Percentiles rank a stretch among this genome's conserved stretches.
Conservation (phyloP, 2,113 vertebrate genomes). For the Delphinus delphis region DNA sequence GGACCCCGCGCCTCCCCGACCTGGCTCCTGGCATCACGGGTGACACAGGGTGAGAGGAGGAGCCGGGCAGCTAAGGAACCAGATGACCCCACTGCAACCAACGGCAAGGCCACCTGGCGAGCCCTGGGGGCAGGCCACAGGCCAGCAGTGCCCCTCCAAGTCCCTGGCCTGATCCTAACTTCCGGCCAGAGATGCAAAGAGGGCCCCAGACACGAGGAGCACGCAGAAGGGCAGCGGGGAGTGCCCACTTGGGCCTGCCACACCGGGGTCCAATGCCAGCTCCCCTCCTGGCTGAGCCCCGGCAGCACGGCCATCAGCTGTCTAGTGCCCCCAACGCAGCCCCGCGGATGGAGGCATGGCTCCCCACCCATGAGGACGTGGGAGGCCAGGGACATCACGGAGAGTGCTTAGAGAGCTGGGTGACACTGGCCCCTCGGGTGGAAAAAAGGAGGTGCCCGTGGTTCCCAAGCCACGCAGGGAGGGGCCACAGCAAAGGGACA, state of each 20-base stretch:
- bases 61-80: not conserved
- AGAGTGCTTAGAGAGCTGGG: not conserved
- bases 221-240: fast-evolving
- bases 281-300: not conserved
- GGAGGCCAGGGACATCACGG: fast-evolving
- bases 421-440: not conserved
- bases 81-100: fast-evolving
- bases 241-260: fast-evolving
- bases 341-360: fast-evolving
- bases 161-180: not conserved
- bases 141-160: no score
- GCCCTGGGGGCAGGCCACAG: not conserved
- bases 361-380: fast-evolving
- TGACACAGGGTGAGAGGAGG: fast-evolving
- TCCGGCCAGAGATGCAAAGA: not conserved
- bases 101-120: not conserved
- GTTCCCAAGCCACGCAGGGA: not conserved
- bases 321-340: not conserved
- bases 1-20: not conserved
- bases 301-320: fast-evolving
- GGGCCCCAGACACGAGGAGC: not conserved
- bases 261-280: not conserved
- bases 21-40: not conserved
- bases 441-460: not conserved
- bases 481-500: no score